Evolutionary conservation across 2,113 vertebrate species (phyloP), one percentile per base, ranked within the genome.

Genomic region (Paralichthys olivaceus): DNA sequence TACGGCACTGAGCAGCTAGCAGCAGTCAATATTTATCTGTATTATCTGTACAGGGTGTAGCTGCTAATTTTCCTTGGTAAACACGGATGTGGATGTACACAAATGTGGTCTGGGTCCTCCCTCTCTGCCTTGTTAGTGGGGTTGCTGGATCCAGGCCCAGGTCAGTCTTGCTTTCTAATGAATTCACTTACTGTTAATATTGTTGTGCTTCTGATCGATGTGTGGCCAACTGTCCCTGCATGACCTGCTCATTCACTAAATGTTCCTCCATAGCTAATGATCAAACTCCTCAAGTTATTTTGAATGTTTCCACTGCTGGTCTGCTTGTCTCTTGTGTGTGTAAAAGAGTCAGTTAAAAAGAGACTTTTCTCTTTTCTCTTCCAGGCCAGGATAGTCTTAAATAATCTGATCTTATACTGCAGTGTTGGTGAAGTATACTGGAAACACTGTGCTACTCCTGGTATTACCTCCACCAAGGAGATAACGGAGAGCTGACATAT

Each of bases 171-270:
- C 53, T 73, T 82, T 81, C 51, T 72, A 65, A 83, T 83, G 67
- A 70, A 78, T 77, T 79, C 32, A 25, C 37, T 77, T 40, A 70
- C 32, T 47, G 75, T 32, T 70, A 69, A 72, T 81, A 19, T 66
- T 58, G 47, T 56, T 77, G 37, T 77, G 69, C 47, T 75, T 32
- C 5, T 80, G 75, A 83, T 87, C 80, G 81, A 54, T 56, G 68
- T 28, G 23, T 64, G 57, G 66, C 28, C 59, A 17, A 5, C 22
- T 56, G 56, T 84, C 87, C 88, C 65, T 15, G n/a, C 13, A 5
- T 75, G 69, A 79, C 73, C 79, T 45, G 25, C 47, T 29, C 26
- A 32, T 73, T 84, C 55, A 40, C 54, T 54, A 69, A 73, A 75
- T 43, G 59, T 60, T 86, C 61, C 37, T 84, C 58, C 26, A 19